Percentiles rank a stretch among this genome's conserved stretches.
Conservation (phyloP, 2,888 invertebrate genomes). For the Colostygia pectinataria region DNA sequence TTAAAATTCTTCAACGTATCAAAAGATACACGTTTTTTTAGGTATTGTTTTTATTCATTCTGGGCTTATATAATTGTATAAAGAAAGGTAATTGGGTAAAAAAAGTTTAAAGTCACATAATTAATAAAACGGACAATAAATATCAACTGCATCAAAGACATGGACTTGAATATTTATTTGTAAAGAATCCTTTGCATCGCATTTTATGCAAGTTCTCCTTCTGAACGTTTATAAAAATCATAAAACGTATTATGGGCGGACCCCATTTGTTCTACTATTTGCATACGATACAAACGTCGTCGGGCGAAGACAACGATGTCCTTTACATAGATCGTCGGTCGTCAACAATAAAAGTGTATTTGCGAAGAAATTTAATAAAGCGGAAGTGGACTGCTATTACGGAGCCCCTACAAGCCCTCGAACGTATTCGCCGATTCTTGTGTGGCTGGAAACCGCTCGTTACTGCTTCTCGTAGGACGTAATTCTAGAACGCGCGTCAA, state of each 20-base stretch:
- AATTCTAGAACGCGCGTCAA: conserved; percentile 17
- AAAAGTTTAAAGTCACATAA: no score
- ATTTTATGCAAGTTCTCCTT: conserved; percentile 47
- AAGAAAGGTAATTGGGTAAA: no score
- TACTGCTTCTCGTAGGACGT: conserved; percentile 16
- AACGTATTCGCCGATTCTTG: conserved; percentile 32
- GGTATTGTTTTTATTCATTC: no score
- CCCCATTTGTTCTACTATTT: conserved; percentile 74
- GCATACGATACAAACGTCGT: conserved; percentile 75
- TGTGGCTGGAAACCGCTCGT: conserved; percentile 23
- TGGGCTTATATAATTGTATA: no score
- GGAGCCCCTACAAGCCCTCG: conserved; percentile 53
- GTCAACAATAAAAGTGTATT: conserved; percentile 80
- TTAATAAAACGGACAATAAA: neutral
- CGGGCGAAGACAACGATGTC: conserved; percentile 65
- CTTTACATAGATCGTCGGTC: conserved; percentile 71
- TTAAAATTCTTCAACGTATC: no score
- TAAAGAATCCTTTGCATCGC: conserved; percentile 51
- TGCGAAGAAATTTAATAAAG: conserved; percentile 83
- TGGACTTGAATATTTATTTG: conserved; percentile 45
- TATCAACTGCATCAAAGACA: conserved; percentile 45
- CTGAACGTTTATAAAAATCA: conserved; percentile 66
- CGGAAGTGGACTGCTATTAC: conserved; percentile 77
- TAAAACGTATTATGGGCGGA: conserved; percentile 66
- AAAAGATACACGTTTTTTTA: no score